Evolutionary conservation across 2,888 invertebrate genomes (phyloP).

Genomic region (Yponomeuta cagnagella): DNA sequence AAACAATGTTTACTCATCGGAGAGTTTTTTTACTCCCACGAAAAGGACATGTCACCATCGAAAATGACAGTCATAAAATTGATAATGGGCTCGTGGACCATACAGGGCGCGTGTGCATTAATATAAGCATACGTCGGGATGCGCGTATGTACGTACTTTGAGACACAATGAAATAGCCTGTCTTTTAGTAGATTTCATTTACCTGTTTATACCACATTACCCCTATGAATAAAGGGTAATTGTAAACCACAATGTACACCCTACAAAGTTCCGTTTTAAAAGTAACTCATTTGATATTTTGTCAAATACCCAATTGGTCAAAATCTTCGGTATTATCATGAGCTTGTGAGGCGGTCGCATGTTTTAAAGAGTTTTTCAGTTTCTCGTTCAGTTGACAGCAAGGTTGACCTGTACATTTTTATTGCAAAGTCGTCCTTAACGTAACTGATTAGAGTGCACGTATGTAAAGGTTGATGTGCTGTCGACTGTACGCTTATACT

Average conservation of each 20-base stretch:
- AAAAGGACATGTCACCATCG: conserved; percentile 9
- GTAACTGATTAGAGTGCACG: too few relatives aligned
- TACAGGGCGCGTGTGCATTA: conserved; percentile 12
- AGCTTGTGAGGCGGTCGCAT: too few relatives aligned
- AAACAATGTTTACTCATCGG: neutral
- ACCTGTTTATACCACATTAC: neutral
- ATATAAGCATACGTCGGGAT: conserved; percentile 7
- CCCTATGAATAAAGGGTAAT: neutral
- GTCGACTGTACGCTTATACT: too few relatives aligned
- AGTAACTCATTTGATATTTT: too few relatives aligned
- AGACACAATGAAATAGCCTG: neutral
- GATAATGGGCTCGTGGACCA: conserved; percentile 4
- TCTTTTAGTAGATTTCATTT: neutral
- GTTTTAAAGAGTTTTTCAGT: too few relatives aligned
- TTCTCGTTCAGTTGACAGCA: too few relatives aligned
- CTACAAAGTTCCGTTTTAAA: neutral
- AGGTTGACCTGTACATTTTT: too few relatives aligned
- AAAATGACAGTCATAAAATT: conserved; percentile 8
- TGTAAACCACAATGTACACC: neutral
- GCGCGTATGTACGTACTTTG: conserved; percentile 10
- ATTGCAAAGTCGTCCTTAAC: too few relatives aligned
- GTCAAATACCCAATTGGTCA: too few relatives aligned
- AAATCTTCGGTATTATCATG: too few relatives aligned
- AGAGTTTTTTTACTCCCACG: neutral
- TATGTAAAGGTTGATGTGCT: too few relatives aligned